Evolutionary conservation across 1,140 invertebrate genomes (phyloP).

Genomic region (Panagrolaimus sp.): DNA sequence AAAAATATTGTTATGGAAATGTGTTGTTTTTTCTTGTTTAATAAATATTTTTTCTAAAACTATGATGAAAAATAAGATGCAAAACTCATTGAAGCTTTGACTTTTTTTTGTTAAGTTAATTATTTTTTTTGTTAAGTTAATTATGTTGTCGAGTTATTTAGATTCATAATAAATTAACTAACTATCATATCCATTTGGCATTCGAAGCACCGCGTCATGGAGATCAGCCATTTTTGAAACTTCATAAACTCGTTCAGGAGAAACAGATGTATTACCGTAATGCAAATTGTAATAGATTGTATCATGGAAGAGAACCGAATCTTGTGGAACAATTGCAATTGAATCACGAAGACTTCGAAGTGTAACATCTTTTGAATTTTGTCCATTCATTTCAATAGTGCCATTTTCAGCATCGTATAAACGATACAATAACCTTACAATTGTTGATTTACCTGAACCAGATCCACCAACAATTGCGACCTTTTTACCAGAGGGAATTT

Average conservation of each 20-base stretch:
- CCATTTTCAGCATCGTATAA: constrained; percentile 89
- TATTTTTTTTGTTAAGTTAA: too few species aligned
- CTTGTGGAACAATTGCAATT: constrained; percentile 94
- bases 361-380: constrained; percentile 76
- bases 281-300: constrained; percentile 90
- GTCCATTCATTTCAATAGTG: constrained; percentile 73
- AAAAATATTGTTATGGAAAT: too few species aligned
- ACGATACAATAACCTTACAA: constrained; percentile 84
- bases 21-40: too few species aligned
- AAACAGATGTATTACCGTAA: constrained; percentile 78
- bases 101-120: too few species aligned
- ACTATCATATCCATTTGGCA: constrained; percentile 86
- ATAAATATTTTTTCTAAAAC: too few species aligned
- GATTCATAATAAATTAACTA: too few species aligned
- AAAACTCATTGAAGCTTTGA: too few species aligned
- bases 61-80: too few species aligned
- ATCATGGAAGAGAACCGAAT: constrained; percentile 94
- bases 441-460: constrained; percentile 83
- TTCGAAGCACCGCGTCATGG: constrained; percentile 77
- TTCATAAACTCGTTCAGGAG: constrained; percentile 65
- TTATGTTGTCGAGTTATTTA: too few species aligned
- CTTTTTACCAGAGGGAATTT: constrained; percentile 86
- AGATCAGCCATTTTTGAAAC: constrained; percentile 88
- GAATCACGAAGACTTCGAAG: constrained; percentile 77
- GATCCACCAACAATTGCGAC: constrained; percentile 95